A percentile compares a stretch with the other conserved stretches of the same genome.
phyloP scores from a whole-genome alignment of 2,113 vertebrate genomes.

The Lanius ludovicianus region DNA sequence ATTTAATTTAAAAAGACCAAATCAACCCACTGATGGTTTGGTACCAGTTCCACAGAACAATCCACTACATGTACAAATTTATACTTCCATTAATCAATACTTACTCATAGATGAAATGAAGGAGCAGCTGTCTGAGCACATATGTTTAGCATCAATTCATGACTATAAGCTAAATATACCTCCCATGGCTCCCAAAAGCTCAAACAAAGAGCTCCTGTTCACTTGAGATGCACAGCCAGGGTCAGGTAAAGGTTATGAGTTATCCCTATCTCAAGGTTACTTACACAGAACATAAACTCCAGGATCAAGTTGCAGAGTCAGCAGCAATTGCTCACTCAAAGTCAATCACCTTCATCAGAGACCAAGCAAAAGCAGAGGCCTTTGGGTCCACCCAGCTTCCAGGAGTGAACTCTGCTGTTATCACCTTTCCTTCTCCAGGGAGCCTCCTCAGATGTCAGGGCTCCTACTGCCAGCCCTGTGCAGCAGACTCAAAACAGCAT shows the following conservation, averaged over 20 bases:
- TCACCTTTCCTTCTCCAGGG: not conserved
- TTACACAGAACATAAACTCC: slow-evolving; percentile 47
- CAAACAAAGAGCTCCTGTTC: slow-evolving; percentile 70
- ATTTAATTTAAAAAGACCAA: not conserved
- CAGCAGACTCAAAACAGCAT: not conserved
- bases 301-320: slow-evolving; percentile 61
- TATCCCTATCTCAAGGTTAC: slow-evolving; percentile 70
- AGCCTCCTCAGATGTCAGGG: not conserved
- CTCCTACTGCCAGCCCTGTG: not conserved
- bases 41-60: not conserved
- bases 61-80: not conserved
- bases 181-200: slow-evolving; percentile 45
- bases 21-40: not conserved
- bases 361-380: slow-evolving; percentile 44
- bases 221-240: slow-evolving; percentile 51
- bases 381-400: not conserved
- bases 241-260: slow-evolving; percentile 57
- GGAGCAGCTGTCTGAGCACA: slow-evolving; percentile 22
- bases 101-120: not conserved
- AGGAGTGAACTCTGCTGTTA: not conserved
- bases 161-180: slow-evolving; percentile 33
- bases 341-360: slow-evolving; percentile 48
- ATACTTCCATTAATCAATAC: slow-evolving; percentile 23
- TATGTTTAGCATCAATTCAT: slow-evolving; percentile 40
- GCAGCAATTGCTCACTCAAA: slow-evolving; percentile 62